phyloP scores from a whole-genome alignment of 2,113 vertebrate species.

The Natator depressus region DNA sequence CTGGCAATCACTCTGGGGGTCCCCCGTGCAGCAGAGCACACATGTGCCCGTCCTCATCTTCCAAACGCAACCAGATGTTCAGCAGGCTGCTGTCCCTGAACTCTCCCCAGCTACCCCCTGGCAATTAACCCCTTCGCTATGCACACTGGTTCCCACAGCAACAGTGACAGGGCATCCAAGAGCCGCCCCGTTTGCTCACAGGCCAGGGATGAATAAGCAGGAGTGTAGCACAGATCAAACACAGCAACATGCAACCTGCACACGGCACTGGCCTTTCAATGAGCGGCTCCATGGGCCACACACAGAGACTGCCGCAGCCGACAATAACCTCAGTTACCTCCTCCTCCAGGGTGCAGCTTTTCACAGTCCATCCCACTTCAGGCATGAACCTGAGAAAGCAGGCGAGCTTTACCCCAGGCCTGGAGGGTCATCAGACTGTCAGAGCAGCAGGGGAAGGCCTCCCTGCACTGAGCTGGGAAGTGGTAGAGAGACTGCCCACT shows the following conservation, averaged over 20 bases:
- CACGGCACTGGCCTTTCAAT: background rate
- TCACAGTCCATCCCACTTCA: background rate
- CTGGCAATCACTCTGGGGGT: background rate
- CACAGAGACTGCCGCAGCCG: accelerated
- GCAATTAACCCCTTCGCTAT: background rate
- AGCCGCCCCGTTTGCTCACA: background rate
- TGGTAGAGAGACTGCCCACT: background rate
- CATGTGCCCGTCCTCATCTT: background rate
- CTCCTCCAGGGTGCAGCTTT: background rate
- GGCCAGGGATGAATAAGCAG: background rate
- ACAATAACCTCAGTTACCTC: accelerated
- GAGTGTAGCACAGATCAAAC: accelerated
- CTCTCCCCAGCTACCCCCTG: background rate
- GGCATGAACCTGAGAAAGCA: background rate
- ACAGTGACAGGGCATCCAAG: accelerated
- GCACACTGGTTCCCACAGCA: background rate
- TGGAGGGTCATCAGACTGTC: accelerated
- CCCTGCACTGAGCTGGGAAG: background rate
- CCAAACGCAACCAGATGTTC: background rate
- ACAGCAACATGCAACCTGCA: accelerated
- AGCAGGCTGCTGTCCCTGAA: background rate
- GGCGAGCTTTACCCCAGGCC: accelerated
- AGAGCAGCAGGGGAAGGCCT: background rate
- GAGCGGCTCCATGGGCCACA: accelerated
- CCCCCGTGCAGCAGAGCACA: background rate